A percentile compares a stretch with the other conserved stretches of the same genome.
phyloP scores from a whole-genome alignment of 2,113 vertebrate genomes.

The Eretmochelys imbricata region DNA sequence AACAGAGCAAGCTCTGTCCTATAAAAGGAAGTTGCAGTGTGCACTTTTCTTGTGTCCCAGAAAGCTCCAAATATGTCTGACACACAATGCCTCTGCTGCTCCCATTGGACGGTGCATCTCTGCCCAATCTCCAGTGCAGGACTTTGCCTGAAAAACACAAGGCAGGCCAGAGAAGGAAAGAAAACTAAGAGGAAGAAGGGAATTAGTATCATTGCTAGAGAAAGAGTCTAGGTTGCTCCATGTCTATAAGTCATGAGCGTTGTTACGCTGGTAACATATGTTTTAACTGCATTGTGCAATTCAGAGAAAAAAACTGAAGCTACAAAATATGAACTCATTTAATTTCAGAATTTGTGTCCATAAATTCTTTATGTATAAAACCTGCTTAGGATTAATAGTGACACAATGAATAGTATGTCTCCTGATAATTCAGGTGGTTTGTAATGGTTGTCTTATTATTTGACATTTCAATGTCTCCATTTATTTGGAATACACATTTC shows the following conservation, averaged over 20 bases:
- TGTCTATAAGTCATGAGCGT: not conserved
- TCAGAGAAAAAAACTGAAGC: not conserved
- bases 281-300: not conserved
- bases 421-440: not conserved
- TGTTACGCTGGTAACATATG: not conserved
- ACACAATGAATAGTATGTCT: not conserved
- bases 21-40: not conserved
- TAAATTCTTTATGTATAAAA: not conserved
- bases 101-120: not conserved
- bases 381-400: not conserved
- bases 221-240: not conserved
- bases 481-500: not conserved
- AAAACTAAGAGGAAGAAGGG: not conserved
- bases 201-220: not conserved
- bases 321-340: not conserved
- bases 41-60: not conserved
- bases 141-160: not conserved
- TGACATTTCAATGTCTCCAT: not conserved
- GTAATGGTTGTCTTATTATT: not conserved
- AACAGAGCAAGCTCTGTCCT: not conserved
- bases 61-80: not conserved
- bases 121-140: not conserved
- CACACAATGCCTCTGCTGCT: not conserved
- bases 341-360: not conserved
- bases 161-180: not conserved